These are phyloP conservation scores for Pangasius mekongensis DNA, from an alignment of 2,797 vertebrate genomes.

Conservation along the genomic window DNA sequence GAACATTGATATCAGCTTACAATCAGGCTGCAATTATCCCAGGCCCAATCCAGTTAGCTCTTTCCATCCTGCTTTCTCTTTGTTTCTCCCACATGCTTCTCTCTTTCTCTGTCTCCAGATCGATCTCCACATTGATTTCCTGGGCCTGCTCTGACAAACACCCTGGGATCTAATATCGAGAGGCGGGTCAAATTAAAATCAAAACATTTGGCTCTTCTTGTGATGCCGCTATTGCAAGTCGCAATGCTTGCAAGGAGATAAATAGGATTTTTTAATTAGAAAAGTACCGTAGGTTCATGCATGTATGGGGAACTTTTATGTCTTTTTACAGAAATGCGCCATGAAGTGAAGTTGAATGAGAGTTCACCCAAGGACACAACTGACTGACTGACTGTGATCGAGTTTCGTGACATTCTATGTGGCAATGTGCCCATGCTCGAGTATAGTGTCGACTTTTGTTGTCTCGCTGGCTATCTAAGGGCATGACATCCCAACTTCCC, in stretches of 20 bases:
- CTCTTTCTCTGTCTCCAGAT: constrained; percentile 38
- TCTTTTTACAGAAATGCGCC: not conserved
- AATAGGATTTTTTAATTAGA: constrained; percentile 39
- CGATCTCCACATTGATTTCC: constrained; percentile 52
- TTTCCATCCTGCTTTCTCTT: constrained; percentile 33
- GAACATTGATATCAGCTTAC: constrained; percentile 48
- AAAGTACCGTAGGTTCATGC: not conserved
- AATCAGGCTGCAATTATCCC: constrained; percentile 46
- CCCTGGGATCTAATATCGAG: constrained; percentile 47
- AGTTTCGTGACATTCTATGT: not conserved
- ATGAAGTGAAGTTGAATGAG: not conserved
- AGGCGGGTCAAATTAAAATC: constrained; percentile 48
- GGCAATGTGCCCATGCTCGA: constrained; percentile 4
- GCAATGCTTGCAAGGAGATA: constrained; percentile 44
- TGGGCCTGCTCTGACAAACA: constrained; percentile 44
- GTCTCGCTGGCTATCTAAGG: constrained; percentile 63
- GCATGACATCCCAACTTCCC: constrained; percentile 63
- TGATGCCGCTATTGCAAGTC: constrained; percentile 17
- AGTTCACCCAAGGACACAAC: not conserved
- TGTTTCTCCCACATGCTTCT: constrained; percentile 41
- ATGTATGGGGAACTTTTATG: not conserved
- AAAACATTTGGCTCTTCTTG: constrained; percentile 35
- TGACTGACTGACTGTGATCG: not conserved
- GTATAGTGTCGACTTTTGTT: constrained; percentile 43
- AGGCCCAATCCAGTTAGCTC: constrained; percentile 38